phyloP scores from a whole-genome alignment of 1,140 invertebrate species.

The Magallana gigas region DNA sequence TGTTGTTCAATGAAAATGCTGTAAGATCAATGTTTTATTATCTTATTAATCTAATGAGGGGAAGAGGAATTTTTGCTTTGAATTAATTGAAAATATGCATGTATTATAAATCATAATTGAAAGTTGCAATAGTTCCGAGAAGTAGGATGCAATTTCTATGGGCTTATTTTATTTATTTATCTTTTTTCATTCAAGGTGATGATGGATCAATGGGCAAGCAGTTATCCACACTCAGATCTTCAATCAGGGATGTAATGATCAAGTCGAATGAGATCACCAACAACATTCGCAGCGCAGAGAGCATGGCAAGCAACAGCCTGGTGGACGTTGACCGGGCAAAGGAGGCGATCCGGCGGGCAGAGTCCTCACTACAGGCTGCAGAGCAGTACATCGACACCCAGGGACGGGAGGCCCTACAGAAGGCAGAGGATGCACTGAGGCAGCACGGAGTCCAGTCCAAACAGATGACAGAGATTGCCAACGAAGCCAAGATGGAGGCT shows the following conservation, averaged over 20 bases:
- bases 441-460: conserved; percentile 94
- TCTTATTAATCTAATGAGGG: too few relatives aligned
- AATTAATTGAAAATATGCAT: too few relatives aligned
- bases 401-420: conserved; percentile 87
- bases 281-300: conserved; percentile 62
- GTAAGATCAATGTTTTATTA: too few relatives aligned
- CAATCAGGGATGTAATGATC: conserved; percentile 69
- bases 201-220: conserved; percentile 71
- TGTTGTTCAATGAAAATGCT: too few relatives aligned
- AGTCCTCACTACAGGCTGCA: conserved; percentile 83
- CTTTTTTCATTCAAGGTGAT: conserved; percentile 62
- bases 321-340: conserved; percentile 87
- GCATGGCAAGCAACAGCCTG: conserved; percentile 60
- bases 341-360: conserved; percentile 85
- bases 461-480: conserved; percentile 93
- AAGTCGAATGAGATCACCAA: conserved; percentile 67
- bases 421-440: conserved; percentile 89
- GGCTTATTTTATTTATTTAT: background rate
- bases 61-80: too few relatives aligned
- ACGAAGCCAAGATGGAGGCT: conserved; percentile 85
- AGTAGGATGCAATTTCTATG: too few relatives aligned
- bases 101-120: too few relatives aligned
- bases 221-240: conserved; percentile 62
- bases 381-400: conserved; percentile 88
- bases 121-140: too few relatives aligned